Evolutionary conservation across 2,888 invertebrate genomes (phyloP).

Genomic region (Piscicola geometra): DNA sequence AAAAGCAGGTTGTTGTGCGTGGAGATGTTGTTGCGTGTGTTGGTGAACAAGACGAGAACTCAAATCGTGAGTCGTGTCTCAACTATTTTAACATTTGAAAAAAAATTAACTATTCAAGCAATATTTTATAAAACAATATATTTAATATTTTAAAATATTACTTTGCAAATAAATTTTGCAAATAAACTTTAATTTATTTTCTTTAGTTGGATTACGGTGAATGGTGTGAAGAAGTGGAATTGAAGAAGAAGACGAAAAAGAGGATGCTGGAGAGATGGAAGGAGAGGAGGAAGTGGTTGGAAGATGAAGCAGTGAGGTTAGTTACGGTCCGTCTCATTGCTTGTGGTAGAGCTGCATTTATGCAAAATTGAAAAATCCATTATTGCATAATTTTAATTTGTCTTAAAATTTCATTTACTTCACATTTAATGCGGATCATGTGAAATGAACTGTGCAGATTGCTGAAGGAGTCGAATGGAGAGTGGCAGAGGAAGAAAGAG

Average conservation of each 20-base stretch:
- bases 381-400: too few relatives aligned
- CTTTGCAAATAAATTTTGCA: background rate
- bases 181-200: background rate
- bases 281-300: conserved; percentile 45
- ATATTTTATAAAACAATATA: background rate
- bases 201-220: conserved; percentile 1
- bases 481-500: conserved; percentile 13
- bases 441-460: background rate
- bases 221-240: conserved; percentile 48
- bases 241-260: conserved; percentile 48
- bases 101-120: too few relatives aligned
- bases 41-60: conserved; percentile 48
- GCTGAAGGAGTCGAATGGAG: background rate
- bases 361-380: too few relatives aligned
- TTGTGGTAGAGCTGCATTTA: too few relatives aligned
- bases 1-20: conserved; percentile 51
- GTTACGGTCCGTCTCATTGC: too few relatives aligned
- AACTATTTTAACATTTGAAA: too few relatives aligned
- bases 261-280: conserved; percentile 48
- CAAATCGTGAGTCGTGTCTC: conserved; percentile 51
- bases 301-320: conserved; percentile 35
- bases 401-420: too few relatives aligned
- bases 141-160: conserved; percentile 2
- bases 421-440: too few relatives aligned
- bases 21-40: conserved; percentile 50